Percentiles rank a stretch among this genome's conserved stretches.
Conservation (phyloP, 2,797 vertebrate genomes). For the Chelmon rostratus region DNA sequence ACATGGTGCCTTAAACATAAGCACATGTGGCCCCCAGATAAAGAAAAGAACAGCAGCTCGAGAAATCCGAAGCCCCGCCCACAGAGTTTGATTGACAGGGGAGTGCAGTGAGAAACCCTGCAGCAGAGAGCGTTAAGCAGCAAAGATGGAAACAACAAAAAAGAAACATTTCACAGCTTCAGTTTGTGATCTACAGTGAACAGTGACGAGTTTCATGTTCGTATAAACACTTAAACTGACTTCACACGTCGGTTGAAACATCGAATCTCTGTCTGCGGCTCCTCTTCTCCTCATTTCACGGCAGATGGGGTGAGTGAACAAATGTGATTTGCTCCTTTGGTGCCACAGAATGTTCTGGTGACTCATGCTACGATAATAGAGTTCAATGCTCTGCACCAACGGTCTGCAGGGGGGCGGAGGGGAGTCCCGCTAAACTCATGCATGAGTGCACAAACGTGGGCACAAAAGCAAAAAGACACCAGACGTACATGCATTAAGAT, state of each 20-base stretch:
- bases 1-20: background rate
- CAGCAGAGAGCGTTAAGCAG: background rate
- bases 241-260: background rate
- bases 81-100: constrained; percentile 1
- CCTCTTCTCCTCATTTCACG: constrained; percentile 10
- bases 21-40: background rate
- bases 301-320: constrained; percentile 69
- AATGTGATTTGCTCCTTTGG: constrained; percentile 60
- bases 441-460: background rate
- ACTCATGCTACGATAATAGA: constrained; percentile 71
- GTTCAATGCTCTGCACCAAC: constrained; percentile 54
- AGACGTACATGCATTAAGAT: background rate
- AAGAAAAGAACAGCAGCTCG: background rate
- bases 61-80: background rate
- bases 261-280: background rate
- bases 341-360: constrained; percentile 68
- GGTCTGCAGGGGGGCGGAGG: constrained; percentile 47
- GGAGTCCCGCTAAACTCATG: constrained; percentile 30
- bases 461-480: constrained; percentile 23
- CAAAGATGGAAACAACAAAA: background rate
- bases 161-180: background rate
- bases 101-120: background rate
- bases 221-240: background rate
- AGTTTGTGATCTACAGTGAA: background rate
- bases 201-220: background rate